Percentiles rank a stretch among this genome's conserved stretches.
Conservation (phyloP, 1,140 invertebrate genomes). For the Tetramorium parvispinum region DNA sequence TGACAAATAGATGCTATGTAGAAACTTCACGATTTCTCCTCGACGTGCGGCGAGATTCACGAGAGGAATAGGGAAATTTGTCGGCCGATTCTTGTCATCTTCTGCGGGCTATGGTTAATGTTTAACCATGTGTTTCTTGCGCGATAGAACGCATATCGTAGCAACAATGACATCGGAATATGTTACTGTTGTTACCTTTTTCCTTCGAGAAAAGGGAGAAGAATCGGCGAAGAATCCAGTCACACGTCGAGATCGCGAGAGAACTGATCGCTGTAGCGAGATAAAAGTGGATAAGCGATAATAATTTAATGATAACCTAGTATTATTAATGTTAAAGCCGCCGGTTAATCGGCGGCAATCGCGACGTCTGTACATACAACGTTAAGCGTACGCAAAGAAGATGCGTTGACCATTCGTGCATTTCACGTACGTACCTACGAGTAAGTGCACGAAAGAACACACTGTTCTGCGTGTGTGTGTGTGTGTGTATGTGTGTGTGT, state of each 20-base stretch:
- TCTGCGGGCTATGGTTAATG: too few species aligned
- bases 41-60: background rate
- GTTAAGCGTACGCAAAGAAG: slow-evolving; percentile 40
- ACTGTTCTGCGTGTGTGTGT: slow-evolving; percentile 54
- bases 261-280: slow-evolving; percentile 33
- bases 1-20: slow-evolving; percentile 31
- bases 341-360: slow-evolving; percentile 25
- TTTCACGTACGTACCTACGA: slow-evolving; percentile 32
- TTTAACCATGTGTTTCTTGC: background rate
- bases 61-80: background rate
- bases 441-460: slow-evolving; percentile 1
- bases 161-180: slow-evolving; percentile 8
- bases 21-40: slow-evolving; percentile 7
- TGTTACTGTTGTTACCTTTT: background rate
- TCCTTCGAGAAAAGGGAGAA: background rate
- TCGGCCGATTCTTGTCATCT: background rate
- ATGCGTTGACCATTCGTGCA: slow-evolving; percentile 40
- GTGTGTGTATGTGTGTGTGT: slow-evolving; percentile 44
- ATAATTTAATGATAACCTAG: slow-evolving; percentile 40
- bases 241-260: background rate
- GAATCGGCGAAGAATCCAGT: background rate
- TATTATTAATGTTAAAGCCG: slow-evolving; percentile 50
- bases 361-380: slow-evolving; percentile 67
- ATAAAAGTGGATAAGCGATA: background rate
- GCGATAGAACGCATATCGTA: background rate